These are phyloP conservation scores for Orthosia cruda DNA, from an alignment of 2,888 invertebrate species.

Conservation along the genomic window DNA sequence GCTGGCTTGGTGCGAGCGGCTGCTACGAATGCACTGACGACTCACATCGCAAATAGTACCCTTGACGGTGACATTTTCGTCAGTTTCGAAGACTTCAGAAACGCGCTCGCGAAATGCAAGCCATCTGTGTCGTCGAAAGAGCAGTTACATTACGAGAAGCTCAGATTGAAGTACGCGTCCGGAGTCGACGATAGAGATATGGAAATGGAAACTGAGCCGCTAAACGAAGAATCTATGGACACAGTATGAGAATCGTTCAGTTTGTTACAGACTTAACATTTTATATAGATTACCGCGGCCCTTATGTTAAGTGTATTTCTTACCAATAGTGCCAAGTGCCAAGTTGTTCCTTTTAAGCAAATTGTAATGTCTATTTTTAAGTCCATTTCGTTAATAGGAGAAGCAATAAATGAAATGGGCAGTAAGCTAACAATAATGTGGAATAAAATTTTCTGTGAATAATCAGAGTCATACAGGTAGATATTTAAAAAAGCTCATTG, in stretches of 20 bases:
- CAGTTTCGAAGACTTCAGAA: conserved; percentile 94
- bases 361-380: conserved; percentile 54
- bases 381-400: conserved; percentile 42
- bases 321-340: conserved; percentile 87
- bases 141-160: conserved; percentile 94
- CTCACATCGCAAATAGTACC: conserved; percentile 93
- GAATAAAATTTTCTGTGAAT: conserved; percentile 57
- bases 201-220: conserved; percentile 91
- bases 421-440: conserved; percentile 49
- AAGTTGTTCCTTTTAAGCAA: conserved; percentile 77
- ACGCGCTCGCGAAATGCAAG: conserved; percentile 95
- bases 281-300: conserved; percentile 71
- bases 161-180: conserved; percentile 93
- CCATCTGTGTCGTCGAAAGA: conserved; percentile 97
- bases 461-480: conserved; percentile 60
- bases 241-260: conserved; percentile 84
- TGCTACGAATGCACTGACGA: conserved; percentile 95
- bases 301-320: conserved; percentile 72
- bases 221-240: conserved; percentile 90
- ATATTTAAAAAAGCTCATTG: conserved; percentile 66
- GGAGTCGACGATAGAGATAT: conserved; percentile 89
- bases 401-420: conserved; percentile 43
- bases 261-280: conserved; percentile 73
- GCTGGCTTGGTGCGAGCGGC: conserved; percentile 97
- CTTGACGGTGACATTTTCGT: conserved; percentile 92